A percentile compares a stretch with the other conserved stretches of the same genome.
Conservation (phyloP, 2,113 vertebrate genomes). For the Bettongia penicillata region DNA sequence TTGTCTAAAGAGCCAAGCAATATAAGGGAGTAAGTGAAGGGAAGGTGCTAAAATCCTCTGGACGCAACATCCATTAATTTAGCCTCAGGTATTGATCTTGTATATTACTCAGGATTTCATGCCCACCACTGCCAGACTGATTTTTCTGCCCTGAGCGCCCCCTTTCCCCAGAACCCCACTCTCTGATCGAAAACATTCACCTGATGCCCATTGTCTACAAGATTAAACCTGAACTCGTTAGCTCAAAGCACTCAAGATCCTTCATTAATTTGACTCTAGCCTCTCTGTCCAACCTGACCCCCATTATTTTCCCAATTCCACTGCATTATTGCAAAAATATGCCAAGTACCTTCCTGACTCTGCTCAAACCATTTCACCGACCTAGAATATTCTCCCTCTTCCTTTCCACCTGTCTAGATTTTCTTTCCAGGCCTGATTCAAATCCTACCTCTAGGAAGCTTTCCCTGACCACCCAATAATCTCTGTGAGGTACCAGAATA, state of each 20-base stretch:
- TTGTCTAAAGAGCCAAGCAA: constrained; percentile 29
- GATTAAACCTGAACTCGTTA: constrained; percentile 44
- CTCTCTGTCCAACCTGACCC: background rate
- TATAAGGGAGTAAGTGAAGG: background rate
- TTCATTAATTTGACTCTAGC: background rate
- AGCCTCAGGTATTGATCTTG: background rate
- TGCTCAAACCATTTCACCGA: background rate
- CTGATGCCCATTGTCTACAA: background rate
- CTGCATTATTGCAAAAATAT: background rate
- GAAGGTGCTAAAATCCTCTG: constrained; percentile 37
- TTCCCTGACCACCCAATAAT: background rate
- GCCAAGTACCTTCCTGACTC: background rate
- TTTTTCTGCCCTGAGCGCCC: constrained; percentile 48
- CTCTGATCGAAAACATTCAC: constrained; percentile 48
- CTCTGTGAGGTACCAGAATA: background rate
- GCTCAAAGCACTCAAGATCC: constrained; percentile 14
- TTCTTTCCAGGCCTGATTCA: background rate
- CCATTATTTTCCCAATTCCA: background rate
- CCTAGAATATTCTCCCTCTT: background rate
- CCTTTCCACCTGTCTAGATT: background rate
- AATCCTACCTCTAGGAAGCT: background rate
- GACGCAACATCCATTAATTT: constrained; percentile 36
- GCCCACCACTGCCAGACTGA: constrained; percentile 14
- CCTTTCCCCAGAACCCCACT: background rate
- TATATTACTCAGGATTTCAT: constrained; percentile 43